Evolutionary conservation across 2,797 vertebrate genomes (phyloP).

Genomic region (Botia almorhae): DNA sequence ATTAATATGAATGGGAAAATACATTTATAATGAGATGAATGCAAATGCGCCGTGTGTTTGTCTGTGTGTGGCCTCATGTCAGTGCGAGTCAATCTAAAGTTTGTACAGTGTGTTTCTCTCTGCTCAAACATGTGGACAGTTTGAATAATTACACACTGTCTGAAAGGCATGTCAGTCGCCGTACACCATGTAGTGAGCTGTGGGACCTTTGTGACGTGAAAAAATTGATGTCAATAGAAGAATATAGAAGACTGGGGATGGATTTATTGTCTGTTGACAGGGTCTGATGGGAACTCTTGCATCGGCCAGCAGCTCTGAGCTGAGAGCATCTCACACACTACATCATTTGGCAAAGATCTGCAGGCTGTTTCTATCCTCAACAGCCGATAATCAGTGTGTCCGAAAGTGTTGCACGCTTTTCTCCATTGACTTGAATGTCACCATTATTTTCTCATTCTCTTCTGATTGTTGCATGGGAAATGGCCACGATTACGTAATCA

Average conservation of each 20-base stretch:
- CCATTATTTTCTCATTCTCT: conserved; percentile 40
- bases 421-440: conserved; percentile 25
- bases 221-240: not conserved
- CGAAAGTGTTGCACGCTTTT: not conserved
- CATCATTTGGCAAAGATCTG: not conserved
- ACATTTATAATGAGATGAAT: conserved; percentile 69
- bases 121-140: not conserved
- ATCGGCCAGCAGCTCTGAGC: not conserved
- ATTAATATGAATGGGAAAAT: conserved; percentile 74
- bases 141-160: not conserved
- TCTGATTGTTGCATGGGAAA: conserved; percentile 29
- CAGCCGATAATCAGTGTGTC: not conserved
- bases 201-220: not conserved
- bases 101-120: not conserved
- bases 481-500: conserved; percentile 42
- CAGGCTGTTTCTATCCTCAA: not conserved
- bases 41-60: conserved; percentile 62
- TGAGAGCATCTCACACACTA: not conserved
- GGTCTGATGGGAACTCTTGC: no score
- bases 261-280: no score
- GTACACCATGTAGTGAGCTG: not conserved
- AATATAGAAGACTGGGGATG: no score
- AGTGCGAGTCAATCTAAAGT: conserved; percentile 24
- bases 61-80: conserved; percentile 21
- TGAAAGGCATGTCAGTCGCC: not conserved